A percentile compares a stretch with the other conserved stretches of the same genome.
phyloP scores from a whole-genome alignment of 2,888 invertebrate species.

The Rhingia campestris region DNA sequence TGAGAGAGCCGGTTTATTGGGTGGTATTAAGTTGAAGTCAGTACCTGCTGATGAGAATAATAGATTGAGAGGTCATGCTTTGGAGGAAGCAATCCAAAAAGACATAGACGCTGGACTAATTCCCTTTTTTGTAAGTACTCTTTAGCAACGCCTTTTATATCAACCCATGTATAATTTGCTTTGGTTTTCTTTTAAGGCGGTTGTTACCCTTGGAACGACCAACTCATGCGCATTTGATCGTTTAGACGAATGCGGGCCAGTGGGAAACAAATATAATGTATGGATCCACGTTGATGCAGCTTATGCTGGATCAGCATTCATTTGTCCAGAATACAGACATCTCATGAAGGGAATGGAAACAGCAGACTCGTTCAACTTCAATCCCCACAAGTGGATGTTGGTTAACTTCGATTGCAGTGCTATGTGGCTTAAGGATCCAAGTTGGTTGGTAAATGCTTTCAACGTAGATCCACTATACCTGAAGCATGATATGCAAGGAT shows the following conservation, averaged over 20 bases:
- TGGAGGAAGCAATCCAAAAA: conserved; percentile 91
- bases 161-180: not conserved
- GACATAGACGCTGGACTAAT: conserved; percentile 95
- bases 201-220: conserved; percentile 96
- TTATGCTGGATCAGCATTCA: conserved; percentile 97
- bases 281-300: conserved; percentile 99
- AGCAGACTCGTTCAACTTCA: conserved; percentile 98
- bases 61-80: conserved; percentile 88
- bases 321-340: conserved; percentile 97
- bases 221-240: conserved; percentile 97
- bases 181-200: conserved; percentile 85
- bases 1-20: conserved; percentile 94
- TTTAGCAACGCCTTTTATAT: conserved; percentile 63
- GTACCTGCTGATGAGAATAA: conserved; percentile 89
- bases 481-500: conserved; percentile 95
- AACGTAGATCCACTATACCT: conserved; percentile 98
- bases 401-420: conserved; percentile 99
- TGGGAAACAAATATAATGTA: conserved; percentile 89
- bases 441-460: conserved; percentile 96
- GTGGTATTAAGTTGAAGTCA: conserved; percentile 91
- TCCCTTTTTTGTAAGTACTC: conserved; percentile 93
- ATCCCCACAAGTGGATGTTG: conserved; percentile 99
- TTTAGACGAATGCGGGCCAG: conserved; percentile 93
- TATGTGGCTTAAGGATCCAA: conserved; percentile 96
- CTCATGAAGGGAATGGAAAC: conserved; percentile 94